Evolutionary conservation across 2,888 invertebrate species (phyloP).

Genomic region (Invenusta paracnida): DNA sequence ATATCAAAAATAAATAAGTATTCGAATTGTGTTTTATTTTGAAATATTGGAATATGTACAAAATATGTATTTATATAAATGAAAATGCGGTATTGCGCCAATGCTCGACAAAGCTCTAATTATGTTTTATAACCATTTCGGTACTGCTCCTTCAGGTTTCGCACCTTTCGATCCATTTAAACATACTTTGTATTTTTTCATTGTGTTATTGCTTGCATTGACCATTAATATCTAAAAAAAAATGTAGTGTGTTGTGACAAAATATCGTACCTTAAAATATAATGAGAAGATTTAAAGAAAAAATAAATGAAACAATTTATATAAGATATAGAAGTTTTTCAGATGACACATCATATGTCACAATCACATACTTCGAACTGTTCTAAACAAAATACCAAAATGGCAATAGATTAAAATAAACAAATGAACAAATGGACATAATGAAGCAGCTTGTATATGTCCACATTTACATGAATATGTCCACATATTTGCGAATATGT

Average conservation of each 20-base stretch:
- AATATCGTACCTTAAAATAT: not conserved
- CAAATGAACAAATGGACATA: too few relatives aligned
- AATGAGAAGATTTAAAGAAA: too few relatives aligned
- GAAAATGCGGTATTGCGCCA: not conserved
- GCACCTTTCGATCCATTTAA: not conserved
- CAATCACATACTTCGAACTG: too few relatives aligned
- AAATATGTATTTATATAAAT: not conserved
- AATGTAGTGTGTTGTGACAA: not conserved
- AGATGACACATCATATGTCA: too few relatives aligned
- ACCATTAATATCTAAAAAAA: not conserved
- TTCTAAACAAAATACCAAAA: too few relatives aligned
- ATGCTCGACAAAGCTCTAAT: not conserved
- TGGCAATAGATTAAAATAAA: too few relatives aligned
- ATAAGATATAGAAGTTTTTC: too few relatives aligned
- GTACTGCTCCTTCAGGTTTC: not conserved
- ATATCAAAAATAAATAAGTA: not conserved
- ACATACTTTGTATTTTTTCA: not conserved
- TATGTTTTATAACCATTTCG: not conserved
- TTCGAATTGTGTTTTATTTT: not conserved
- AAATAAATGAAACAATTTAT: too few relatives aligned
- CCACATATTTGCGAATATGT: too few relatives aligned
- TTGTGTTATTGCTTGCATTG: not conserved
- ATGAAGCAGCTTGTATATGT: too few relatives aligned
- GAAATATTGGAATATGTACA: not conserved
- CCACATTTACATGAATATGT: too few relatives aligned